Conservation (phyloP, 1,140 invertebrate species). For the Ctenoplectra terminalis region DNA sequence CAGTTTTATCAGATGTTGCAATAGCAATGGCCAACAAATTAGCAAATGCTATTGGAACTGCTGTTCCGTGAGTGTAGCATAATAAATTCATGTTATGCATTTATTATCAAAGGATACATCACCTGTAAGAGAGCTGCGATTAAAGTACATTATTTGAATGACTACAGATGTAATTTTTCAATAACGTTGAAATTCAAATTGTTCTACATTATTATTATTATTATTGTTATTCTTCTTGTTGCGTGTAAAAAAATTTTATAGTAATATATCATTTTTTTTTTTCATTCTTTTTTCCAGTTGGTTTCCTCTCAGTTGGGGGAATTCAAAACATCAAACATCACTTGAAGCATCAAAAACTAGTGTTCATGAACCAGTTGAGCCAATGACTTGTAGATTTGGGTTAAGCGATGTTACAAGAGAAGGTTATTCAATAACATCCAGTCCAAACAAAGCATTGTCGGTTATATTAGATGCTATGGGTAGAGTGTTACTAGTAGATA, state of each 20-base stretch:
- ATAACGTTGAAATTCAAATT: constrained; percentile 5
- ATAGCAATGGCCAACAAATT: constrained; percentile 94
- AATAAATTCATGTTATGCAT: constrained; percentile 42
- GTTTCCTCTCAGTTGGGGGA: constrained; percentile 82
- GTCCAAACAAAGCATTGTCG: constrained; percentile 91
- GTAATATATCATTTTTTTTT: neutral
- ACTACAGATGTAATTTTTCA: neutral
- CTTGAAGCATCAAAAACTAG: constrained; percentile 77
- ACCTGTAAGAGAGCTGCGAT: constrained; percentile 17
- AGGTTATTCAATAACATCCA: constrained; percentile 88
- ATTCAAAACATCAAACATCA: constrained; percentile 76
- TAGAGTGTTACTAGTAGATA: constrained; percentile 93
- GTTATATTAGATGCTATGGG: constrained; percentile 94
- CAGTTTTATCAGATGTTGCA: constrained; percentile 92
- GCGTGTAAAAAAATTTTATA: neutral
- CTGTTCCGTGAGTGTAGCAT: constrained; percentile 88
- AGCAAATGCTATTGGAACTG: constrained; percentile 88
- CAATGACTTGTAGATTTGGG: constrained; percentile 89
- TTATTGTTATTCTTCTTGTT: no score
- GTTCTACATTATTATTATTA: neutral
- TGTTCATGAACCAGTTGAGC: constrained; percentile 84
- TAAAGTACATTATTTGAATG: constrained; percentile 14
- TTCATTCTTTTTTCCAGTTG: constrained; percentile 76
- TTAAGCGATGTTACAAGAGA: constrained; percentile 91
- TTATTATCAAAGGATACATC: constrained; percentile 20